Percentiles rank a stretch among this genome's conserved stretches.
Evolutionary conservation across 2,797 vertebrate species (phyloP).

Genomic region (Lindbergichthys nudifrons): DNA sequence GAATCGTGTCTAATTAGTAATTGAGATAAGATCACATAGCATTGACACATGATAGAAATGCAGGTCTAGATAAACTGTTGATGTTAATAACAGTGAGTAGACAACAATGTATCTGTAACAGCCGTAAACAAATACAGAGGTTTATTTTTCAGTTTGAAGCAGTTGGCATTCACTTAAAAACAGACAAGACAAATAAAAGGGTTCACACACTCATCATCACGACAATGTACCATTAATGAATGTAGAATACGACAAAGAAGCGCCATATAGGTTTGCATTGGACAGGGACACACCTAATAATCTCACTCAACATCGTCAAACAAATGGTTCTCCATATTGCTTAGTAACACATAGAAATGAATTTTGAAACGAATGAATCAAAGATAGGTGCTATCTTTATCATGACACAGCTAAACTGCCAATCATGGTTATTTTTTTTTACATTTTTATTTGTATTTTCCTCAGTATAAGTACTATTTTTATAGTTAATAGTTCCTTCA

Average conservation of each 20-base stretch:
- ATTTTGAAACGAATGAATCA: slow-evolving; percentile 91
- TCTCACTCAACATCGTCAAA: slow-evolving; percentile 95
- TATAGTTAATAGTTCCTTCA: slow-evolving; percentile 93
- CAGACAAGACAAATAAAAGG: slow-evolving; percentile 91
- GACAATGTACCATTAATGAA: slow-evolving; percentile 93
- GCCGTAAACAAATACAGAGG: slow-evolving; percentile 89
- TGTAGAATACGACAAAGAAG: slow-evolving; percentile 96
- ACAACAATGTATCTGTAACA: slow-evolving; percentile 84
- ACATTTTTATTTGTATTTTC: slow-evolving; percentile 76
- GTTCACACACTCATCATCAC: slow-evolving; percentile 91
- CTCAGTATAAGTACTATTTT: slow-evolving; percentile 85
- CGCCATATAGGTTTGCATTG: slow-evolving; percentile 94
- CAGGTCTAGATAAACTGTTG: slow-evolving; percentile 74
- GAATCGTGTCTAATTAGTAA: slow-evolving; percentile 76
- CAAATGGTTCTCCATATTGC: slow-evolving; percentile 99
- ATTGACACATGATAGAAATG: slow-evolving; percentile 81
- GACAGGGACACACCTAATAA: slow-evolving; percentile 96
- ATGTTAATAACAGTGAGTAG: slow-evolving; percentile 85
- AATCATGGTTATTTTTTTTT: slow-evolving; percentile 85
- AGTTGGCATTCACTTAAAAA: slow-evolving; percentile 94
- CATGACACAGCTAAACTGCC: slow-evolving; percentile 97
- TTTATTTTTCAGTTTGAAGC: slow-evolving; percentile 89
- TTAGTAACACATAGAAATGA: slow-evolving; percentile 98
- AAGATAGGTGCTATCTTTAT: slow-evolving; percentile 94
- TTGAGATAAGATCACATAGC: slow-evolving; percentile 82